Evolutionary conservation across 1,140 invertebrate genomes (phyloP), one percentile per base, ranked within the genome.

Genomic region (Ganaspis sp.): DNA sequence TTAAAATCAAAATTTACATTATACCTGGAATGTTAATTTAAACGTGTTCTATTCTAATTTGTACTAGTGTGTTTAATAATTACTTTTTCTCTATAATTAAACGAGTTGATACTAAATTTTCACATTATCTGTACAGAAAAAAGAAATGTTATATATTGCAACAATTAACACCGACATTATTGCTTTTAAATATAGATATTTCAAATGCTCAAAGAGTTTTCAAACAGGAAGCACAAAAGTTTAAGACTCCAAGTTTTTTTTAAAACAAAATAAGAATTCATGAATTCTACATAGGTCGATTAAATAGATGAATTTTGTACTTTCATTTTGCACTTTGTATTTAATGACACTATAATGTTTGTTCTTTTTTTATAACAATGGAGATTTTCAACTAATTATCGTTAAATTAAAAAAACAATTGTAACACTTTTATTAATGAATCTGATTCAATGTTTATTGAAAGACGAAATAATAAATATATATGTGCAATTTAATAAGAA

Each of bases 251-350:
- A n/a, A n/a, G n/a, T n/a, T n/a, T n/a, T n/a, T n/a, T n/a, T n/a
- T 17, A n/a, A 49, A 49, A 17, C 6, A n/a, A 49, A 49, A 15
- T 5, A 49, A n/a, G 42, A n/a, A 49, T n/a, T 8, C 1, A 64
- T 29, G 4, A 26, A 1, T 64, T 2, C 12, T 29, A 15, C 15
- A 23, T 64, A 64, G 54, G 54, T 64, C 15, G 21, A 64, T 54
- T 23, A 64, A 64, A 58, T 11, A 29, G 9, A 45, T 45, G 15
- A 12, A 29, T 64, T 64, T 64, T 64, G 23, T 64, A 64, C 81
- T 87, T 86, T 83, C 74, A 87, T 80, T 84, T 87, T 89, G 84
- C 87, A 87, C 85, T 86, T 86, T 84, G 78, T 86, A 83, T 84
- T 84, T 83, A 83, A 84, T 84, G 81, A 82, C 82, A 79, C 79